phyloP scores from a whole-genome alignment of 2,888 invertebrate genomes.

The Ornithoptera priamus region DNA sequence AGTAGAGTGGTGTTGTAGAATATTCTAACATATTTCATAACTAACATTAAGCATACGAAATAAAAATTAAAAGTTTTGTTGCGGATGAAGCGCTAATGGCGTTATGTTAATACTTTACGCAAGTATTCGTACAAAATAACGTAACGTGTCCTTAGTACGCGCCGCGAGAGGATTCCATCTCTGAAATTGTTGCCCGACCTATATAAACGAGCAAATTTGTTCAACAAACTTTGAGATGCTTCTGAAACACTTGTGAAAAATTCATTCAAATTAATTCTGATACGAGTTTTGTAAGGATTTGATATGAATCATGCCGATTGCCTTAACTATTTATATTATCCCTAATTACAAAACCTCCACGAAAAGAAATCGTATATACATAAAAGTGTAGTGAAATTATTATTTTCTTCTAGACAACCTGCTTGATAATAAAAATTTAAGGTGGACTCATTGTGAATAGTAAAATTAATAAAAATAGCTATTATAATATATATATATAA shows the following conservation, averaged over 20 bases:
- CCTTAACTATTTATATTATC: not conserved
- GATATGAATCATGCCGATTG: not conserved
- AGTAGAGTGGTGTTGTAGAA: no score
- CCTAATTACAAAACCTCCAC: no score
- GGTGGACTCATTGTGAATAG: no score
- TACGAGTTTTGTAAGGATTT: not conserved
- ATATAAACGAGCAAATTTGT: not conserved
- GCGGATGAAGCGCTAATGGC: not conserved
- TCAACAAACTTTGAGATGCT: not conserved
- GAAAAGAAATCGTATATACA: no score
- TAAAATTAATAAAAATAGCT: no score
- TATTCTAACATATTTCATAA: no score
- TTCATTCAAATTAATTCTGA: not conserved
- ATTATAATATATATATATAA: no score
- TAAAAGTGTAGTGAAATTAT: no score
- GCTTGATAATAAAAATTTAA: no score
- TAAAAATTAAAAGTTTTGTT: no score
- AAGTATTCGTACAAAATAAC: conserved; percentile 1
- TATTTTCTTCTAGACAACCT: no score
- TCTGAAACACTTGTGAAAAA: not conserved
- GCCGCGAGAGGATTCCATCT: not conserved
- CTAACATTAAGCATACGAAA: no score
- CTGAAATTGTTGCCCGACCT: not conserved
- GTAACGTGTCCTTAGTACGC: not conserved
- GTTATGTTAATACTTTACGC: not conserved